Evolutionary conservation across 2,888 invertebrate genomes (phyloP).

Genomic region (Polyploca ridens): DNA sequence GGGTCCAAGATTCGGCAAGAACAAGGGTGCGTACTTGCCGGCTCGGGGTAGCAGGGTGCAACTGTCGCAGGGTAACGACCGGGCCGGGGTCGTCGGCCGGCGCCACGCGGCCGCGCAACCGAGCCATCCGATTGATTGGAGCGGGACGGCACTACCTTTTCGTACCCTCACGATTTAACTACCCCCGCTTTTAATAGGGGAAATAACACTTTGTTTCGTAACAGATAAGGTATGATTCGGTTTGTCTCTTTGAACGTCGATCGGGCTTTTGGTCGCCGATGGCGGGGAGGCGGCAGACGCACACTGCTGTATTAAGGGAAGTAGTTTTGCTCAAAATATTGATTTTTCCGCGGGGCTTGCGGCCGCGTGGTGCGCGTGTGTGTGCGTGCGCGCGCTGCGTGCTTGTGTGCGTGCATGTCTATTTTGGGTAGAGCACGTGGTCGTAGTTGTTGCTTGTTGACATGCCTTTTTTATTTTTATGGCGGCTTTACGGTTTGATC

Average conservation of each 20-base stretch:
- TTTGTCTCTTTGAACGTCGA: constrained; percentile 37
- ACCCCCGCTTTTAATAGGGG: constrained; percentile 62
- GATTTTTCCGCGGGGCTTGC: constrained; percentile 79
- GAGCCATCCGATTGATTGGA: constrained; percentile 80
- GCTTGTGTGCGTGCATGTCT: constrained; percentile 66
- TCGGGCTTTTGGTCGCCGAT: constrained; percentile 48
- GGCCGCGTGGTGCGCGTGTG: constrained; percentile 53
- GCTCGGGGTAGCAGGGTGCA: constrained; percentile 82
- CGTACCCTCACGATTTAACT: constrained; percentile 72
- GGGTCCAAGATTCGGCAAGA: constrained; percentile 78
- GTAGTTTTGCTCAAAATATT: constrained; percentile 85
- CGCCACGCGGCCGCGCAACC: constrained; percentile 79
- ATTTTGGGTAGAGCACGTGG: constrained; percentile 82
- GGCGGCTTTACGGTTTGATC: constrained; percentile 43
- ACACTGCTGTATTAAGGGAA: constrained; percentile 77
- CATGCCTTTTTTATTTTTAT: constrained; percentile 80
- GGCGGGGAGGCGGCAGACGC: constrained; percentile 53
- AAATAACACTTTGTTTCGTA: constrained; percentile 68
- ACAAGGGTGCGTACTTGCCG: constrained; percentile 71
- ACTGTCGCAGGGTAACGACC: constrained; percentile 80
- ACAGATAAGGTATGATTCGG: constrained; percentile 68
- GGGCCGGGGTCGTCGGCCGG: constrained; percentile 77
- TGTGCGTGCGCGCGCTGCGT: constrained; percentile 43
- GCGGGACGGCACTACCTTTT: constrained; percentile 69
- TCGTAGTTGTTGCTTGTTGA: constrained; percentile 81